Percentiles rank a stretch among this genome's conserved stretches.
Evolutionary conservation across 2,888 invertebrate species (phyloP).

Genomic region (Argyra leucocephala): DNA sequence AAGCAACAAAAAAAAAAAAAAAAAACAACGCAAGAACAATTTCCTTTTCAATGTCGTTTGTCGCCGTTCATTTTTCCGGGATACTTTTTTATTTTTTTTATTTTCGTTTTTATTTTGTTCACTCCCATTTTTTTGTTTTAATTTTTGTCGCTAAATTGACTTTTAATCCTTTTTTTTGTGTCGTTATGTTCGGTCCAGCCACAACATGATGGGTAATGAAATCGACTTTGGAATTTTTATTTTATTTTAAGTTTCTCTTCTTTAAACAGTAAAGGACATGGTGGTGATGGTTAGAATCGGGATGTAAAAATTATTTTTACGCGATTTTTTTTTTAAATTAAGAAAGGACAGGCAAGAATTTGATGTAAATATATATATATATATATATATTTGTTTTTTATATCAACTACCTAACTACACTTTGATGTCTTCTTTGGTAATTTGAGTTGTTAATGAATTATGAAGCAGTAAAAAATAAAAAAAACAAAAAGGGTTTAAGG

Average conservation of each 20-base stretch:
- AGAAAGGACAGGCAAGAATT: no score
- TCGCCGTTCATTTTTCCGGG: not conserved
- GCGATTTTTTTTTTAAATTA: not conserved
- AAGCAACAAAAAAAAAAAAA: not conserved
- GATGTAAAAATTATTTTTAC: not conserved
- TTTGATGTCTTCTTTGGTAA: not conserved
- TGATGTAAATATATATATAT: no score
- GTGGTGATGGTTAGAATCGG: not conserved
- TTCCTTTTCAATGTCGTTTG: not conserved
- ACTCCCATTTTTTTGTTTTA: not conserved
- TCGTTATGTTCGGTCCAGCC: not conserved
- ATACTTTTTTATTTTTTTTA: no score
- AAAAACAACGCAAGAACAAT: not conserved
- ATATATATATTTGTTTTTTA: not conserved
- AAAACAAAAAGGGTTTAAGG: not conserved
- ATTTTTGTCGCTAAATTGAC: slow-evolving; percentile 4
- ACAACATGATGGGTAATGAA: not conserved
- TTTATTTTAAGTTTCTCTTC: no score
- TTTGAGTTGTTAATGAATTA: slow-evolving; percentile 1
- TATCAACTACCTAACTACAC: not conserved
- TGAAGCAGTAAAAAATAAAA: not conserved
- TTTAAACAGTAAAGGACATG: no score
- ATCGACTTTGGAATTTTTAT: not conserved
- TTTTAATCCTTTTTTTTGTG: not conserved
- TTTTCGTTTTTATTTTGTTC: not conserved